These are phyloP conservation scores for Crambe crambe DNA, from an alignment of 37 sponge, comb jelly and placozoan species.

Conservation along the genomic window DNA sequence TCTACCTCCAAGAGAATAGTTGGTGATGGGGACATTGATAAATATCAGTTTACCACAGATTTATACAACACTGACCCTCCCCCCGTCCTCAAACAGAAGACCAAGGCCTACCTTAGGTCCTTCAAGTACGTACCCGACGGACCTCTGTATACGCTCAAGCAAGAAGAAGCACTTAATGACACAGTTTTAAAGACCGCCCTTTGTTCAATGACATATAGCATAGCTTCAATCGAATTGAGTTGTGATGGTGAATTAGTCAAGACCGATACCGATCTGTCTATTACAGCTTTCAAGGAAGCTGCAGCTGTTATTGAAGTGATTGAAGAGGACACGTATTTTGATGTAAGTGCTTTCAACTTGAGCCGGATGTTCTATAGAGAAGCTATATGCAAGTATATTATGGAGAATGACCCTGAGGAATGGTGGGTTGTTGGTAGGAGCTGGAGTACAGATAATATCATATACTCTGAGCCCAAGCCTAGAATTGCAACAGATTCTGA, in stretches of 20 bases:
- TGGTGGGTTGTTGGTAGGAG: no score
- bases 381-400: background rate
- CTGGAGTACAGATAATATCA: no score
- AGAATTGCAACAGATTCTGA: no score
- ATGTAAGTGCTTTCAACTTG: background rate
- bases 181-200: constrained; percentile 11
- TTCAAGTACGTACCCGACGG: background rate
- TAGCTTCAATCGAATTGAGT: constrained; percentile 39
- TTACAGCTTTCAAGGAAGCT: constrained; percentile 39
- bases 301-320: constrained; percentile 33
- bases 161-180: background rate
- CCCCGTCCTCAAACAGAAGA: constrained; percentile 3
- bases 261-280: constrained; percentile 18
- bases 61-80: constrained; percentile 8
- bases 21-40: no score
- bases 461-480: no score
- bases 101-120: constrained; percentile 8
- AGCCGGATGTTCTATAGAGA: constrained; percentile 29
- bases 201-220: constrained; percentile 48
- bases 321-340: background rate
- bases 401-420: no score
- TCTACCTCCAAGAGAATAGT: no score
- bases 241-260: constrained; percentile 1
- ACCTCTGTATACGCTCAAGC: constrained; percentile 5
- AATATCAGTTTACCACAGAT: constrained; percentile 10